A percentile compares a stretch with the other conserved stretches of the same genome.
phyloP scores from a whole-genome alignment of 2,797 vertebrate species.

The Siniperca scherzeri region DNA sequence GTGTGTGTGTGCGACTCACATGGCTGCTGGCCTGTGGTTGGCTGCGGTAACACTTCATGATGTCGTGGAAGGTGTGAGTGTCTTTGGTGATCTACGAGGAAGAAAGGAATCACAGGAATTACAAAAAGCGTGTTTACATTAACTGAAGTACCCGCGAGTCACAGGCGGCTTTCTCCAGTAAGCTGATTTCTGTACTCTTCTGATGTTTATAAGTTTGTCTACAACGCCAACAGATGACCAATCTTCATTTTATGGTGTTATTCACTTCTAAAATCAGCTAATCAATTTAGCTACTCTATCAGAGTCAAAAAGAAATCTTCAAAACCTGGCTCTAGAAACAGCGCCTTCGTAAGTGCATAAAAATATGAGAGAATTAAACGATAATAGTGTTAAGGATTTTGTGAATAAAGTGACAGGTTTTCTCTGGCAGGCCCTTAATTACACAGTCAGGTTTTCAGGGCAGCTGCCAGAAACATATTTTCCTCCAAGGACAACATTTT shows the following conservation, averaged over 20 bases:
- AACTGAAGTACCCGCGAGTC: no score
- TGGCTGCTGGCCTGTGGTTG: conserved; percentile 98
- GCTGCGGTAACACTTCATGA: conserved; percentile 98
- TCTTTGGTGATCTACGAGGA: conserved; percentile 93
- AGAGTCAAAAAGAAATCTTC: no score
- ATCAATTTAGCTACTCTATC: no score
- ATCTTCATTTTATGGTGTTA: no score
- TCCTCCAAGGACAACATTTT: background rate
- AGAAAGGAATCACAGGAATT: background rate
- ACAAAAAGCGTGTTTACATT: background rate
- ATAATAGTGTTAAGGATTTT: no score
- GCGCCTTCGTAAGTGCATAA: background rate
- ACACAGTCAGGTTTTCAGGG: background rate
- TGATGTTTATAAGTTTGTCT: background rate
- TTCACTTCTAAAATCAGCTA: no score
- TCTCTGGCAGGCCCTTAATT: background rate
- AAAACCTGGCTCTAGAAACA: background rate
- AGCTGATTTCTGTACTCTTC: background rate
- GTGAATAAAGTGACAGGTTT: background rate
- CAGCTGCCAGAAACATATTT: conserved; percentile 7
- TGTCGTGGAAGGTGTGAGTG: conserved; percentile 95
- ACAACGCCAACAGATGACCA: no score
- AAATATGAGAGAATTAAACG: background rate
- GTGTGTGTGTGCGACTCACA: conserved; percentile 82
- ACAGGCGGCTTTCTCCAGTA: background rate